phyloP scores from a whole-genome alignment of 1,140 invertebrate genomes.

The Daktulosphaira vitifoliae region DNA sequence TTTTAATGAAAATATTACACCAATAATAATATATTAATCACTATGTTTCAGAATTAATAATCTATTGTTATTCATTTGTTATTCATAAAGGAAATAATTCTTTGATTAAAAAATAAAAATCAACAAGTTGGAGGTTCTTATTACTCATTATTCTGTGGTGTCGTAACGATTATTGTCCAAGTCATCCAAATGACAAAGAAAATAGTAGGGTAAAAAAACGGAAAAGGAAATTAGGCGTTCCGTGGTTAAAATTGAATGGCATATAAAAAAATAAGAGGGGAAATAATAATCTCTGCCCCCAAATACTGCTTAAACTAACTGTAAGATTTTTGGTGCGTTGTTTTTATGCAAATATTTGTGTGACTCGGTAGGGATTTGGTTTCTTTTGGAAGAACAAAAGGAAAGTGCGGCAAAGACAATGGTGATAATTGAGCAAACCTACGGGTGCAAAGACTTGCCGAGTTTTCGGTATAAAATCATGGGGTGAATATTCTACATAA shows the following conservation, averaged over 20 bases:
- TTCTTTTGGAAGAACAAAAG: not conserved
- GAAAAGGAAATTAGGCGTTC: conserved; percentile 16
- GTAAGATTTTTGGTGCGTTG: conserved; percentile 25
- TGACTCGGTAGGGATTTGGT: not conserved
- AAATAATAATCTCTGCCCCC: conserved; percentile 5
- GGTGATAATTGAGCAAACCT: conserved; percentile 27
- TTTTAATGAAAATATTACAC: too few species aligned
- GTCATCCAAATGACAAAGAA: conserved; percentile 14
- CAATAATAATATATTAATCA: too few species aligned
- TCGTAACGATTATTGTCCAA: conserved; percentile 25
- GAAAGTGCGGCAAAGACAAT: conserved; percentile 13
- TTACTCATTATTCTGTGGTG: conserved; percentile 11
- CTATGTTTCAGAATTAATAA: too few species aligned
- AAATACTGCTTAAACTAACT: not conserved
- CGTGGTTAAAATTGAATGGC: conserved; percentile 26
- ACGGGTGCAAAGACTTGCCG: conserved; percentile 17
- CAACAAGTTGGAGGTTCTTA: conserved; percentile 11
- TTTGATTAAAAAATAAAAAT: not conserved
- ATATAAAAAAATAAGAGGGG: not conserved
- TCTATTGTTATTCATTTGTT: too few species aligned
- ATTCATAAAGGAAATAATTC: too few species aligned
- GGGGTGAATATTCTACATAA: conserved; percentile 14
- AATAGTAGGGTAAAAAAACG: conserved; percentile 9
- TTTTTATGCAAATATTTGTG: conserved; percentile 32
- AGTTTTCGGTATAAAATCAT: conserved; percentile 19